Conservation (phyloP, 1,140 invertebrate species). For the Listronotus oregonensis region DNA sequence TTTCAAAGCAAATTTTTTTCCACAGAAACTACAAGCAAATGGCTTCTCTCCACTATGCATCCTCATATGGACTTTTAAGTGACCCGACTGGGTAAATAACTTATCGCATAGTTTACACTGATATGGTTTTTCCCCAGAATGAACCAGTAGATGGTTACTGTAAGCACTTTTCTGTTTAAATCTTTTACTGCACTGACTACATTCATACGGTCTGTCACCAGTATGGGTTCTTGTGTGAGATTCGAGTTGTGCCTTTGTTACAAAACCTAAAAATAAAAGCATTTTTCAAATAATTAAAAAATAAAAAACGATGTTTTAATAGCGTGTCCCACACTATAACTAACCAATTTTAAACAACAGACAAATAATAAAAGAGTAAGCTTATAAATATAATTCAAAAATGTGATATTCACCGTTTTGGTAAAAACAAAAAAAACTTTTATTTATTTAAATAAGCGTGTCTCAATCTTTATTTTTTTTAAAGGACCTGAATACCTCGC, state of each 20-base stretch:
- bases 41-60: slow-evolving; percentile 48
- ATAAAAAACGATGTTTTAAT: too few relatives aligned
- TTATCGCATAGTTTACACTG: slow-evolving; percentile 45
- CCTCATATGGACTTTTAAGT: slow-evolving; percentile 46
- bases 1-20: slow-evolving; percentile 55
- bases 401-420: too few relatives aligned
- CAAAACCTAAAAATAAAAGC: slow-evolving; percentile 25
- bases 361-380: too few relatives aligned
- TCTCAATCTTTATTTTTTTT: too few relatives aligned
- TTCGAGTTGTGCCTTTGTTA: slow-evolving; percentile 32
- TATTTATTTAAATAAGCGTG: too few relatives aligned
- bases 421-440: too few relatives aligned
- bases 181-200: slow-evolving; percentile 49
- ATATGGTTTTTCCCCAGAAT: slow-evolving; percentile 41
- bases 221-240: slow-evolving; percentile 55
- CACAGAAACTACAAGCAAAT: slow-evolving; percentile 44
- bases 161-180: slow-evolving; percentile 39
- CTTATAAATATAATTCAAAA: too few relatives aligned
- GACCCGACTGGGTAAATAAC: slow-evolving; percentile 43
- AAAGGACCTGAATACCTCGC: too few relatives aligned
- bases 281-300: slow-evolving; percentile 13
- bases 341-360: too few relatives aligned
- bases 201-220: slow-evolving; percentile 64
- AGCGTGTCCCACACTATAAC: too few relatives aligned
- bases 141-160: slow-evolving; percentile 40